Evolutionary conservation across 2,113 vertebrate genomes (phyloP).

Genomic region (Oreotrochilus melanogaster): DNA sequence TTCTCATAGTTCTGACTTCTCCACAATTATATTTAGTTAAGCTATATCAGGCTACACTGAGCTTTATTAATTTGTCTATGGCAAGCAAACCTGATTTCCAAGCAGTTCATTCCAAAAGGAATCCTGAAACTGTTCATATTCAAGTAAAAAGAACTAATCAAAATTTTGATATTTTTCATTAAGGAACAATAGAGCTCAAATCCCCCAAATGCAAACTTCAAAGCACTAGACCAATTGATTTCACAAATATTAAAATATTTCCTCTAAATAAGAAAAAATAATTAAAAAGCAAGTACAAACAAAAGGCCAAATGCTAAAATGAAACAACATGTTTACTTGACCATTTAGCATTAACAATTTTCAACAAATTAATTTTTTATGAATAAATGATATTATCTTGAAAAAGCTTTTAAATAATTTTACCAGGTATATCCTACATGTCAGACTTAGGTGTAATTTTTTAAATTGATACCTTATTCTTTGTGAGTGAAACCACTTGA

Average conservation of each 20-base stretch:
- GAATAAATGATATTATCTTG: neutral
- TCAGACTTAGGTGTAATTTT: neutral
- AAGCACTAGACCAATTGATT: neutral
- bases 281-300: fast-evolving
- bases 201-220: neutral
- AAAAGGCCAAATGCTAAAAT: neutral
- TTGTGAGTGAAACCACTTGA: neutral
- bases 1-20: neutral
- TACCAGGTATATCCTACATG: neutral
- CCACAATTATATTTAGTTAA: neutral
- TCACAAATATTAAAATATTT: neutral
- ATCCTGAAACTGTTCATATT: neutral
- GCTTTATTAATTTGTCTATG: neutral
- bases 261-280: neutral
- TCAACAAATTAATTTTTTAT: neutral
- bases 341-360: neutral
- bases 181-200: neutral
- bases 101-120: neutral
- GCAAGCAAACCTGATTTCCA: neutral
- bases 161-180: neutral
- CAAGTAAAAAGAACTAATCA: neutral
- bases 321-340: fast-evolving
- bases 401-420: neutral
- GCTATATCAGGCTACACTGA: neutral
- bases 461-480: neutral